Evolutionary conservation across 2,113 vertebrate genomes (phyloP).

Genomic region (Muntiacus reevesi): DNA sequence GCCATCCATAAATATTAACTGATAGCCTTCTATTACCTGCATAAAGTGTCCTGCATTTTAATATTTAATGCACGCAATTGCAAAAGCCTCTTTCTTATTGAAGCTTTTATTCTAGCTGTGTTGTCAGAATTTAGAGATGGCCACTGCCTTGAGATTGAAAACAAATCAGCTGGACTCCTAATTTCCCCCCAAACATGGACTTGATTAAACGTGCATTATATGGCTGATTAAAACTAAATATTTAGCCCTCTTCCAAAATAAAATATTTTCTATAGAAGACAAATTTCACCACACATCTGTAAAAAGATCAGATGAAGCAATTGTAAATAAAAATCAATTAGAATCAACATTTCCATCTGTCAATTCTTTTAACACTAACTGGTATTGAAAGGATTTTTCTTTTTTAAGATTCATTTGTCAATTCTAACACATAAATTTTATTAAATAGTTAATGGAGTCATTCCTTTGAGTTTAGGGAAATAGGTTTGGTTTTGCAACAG

Average conservation of each 20-base stretch:
- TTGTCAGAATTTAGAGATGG: neutral
- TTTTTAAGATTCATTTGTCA: neutral
- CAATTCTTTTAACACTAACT: neutral
- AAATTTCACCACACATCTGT: neutral
- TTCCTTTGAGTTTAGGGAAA: neutral
- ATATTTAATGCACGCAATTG: neutral
- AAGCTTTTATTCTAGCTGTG: neutral
- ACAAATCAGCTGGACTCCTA: neutral
- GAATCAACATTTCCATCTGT: neutral
- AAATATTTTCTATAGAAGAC: neutral
- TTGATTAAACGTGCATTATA: neutral
- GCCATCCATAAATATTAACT: neutral
- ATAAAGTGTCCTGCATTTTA: neutral
- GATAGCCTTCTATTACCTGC: neutral
- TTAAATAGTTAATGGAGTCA: neutral
- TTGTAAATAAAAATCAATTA: neutral
- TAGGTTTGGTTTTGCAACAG: neutral
- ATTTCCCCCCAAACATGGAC: neutral
- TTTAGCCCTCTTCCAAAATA: neutral
- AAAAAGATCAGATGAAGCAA: neutral
- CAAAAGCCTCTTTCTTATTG: neutral
- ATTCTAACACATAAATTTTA: neutral
- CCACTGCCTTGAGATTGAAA: neutral
- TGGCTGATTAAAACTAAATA: neutral
- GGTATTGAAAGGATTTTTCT: neutral